Percentiles rank a stretch among this genome's conserved stretches.
Evolutionary conservation across 2,888 invertebrate species (phyloP).

Genomic region (Eupithecia abbreviata): DNA sequence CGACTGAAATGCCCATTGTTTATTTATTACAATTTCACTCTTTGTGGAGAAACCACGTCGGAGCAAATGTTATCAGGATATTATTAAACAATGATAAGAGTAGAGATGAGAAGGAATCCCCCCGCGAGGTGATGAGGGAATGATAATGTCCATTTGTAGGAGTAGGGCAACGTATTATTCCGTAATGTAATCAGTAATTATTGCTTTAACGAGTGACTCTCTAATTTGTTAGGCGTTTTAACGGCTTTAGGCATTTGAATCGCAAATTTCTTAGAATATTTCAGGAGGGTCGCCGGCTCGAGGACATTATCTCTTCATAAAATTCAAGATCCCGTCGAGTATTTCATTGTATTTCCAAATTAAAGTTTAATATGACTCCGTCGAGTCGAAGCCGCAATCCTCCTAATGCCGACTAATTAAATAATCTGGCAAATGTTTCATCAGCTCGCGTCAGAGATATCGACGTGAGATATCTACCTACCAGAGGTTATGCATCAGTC

Average conservation of each 20-base stretch:
- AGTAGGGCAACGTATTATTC: slow-evolving; percentile 61
- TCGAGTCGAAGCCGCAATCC: slow-evolving; percentile 44
- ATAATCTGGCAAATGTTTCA: slow-evolving; percentile 24
- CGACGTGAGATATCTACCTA: neutral
- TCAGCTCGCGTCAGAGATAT: neutral
- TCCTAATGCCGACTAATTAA: slow-evolving; percentile 24
- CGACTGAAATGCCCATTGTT: neutral
- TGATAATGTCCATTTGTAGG: slow-evolving; percentile 6
- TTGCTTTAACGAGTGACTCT: slow-evolving; percentile 81
- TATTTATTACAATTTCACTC: neutral
- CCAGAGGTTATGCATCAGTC: neutral
- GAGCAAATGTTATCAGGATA: neutral
- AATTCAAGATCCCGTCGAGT: slow-evolving; percentile 79
- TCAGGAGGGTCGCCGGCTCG: slow-evolving; percentile 75
- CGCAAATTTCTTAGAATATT: slow-evolving; percentile 84
- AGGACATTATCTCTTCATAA: slow-evolving; percentile 83
- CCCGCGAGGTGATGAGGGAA: neutral
- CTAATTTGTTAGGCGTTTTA: slow-evolving; percentile 84
- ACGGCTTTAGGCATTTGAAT: slow-evolving; percentile 84
- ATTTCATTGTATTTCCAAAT: slow-evolving; percentile 77
- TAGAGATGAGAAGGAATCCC: neutral
- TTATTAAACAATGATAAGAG: neutral
- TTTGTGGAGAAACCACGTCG: neutral
- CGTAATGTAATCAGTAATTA: slow-evolving; percentile 83
- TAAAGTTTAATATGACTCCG: slow-evolving; percentile 64